These are phyloP conservation scores for Nannoperca australis DNA, from an alignment of 2,797 vertebrate species.

Conservation along the genomic window DNA sequence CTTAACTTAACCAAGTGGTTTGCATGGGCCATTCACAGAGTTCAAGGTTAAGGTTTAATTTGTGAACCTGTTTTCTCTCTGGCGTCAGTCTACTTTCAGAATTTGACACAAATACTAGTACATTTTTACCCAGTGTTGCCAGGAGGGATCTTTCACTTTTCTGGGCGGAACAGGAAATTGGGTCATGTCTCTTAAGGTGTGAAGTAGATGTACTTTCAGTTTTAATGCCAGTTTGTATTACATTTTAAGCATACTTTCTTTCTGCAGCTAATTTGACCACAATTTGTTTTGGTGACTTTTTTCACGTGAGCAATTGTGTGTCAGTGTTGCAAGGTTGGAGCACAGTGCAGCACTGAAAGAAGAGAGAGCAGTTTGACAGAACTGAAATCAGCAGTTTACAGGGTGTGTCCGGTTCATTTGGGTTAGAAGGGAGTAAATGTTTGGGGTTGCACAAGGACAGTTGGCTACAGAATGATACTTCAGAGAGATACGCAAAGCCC, in stretches of 20 bases:
- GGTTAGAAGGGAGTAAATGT: constrained; percentile 61
- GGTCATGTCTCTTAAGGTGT: constrained; percentile 54
- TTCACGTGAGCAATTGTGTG: not conserved
- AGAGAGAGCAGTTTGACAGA: constrained; percentile 44
- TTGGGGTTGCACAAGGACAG: constrained; percentile 60
- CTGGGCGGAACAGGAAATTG: constrained; percentile 49
- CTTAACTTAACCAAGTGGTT: constrained; percentile 36
- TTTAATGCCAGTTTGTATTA: constrained; percentile 26
- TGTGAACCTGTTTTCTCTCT: constrained; percentile 36
- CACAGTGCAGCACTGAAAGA: constrained; percentile 2
- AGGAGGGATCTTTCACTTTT: constrained; percentile 49
- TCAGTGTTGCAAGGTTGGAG: constrained; percentile 18
- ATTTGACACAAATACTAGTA: constrained; percentile 56
- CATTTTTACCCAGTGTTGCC: constrained; percentile 54
- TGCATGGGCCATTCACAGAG: not conserved
- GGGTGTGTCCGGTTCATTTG: constrained; percentile 62
- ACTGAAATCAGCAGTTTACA: constrained; percentile 51
- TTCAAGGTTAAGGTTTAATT: constrained; percentile 1
- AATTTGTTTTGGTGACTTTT: constrained; percentile 1
- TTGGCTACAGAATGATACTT: constrained; percentile 51
- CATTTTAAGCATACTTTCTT: not conserved
- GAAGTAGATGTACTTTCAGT: constrained; percentile 34
- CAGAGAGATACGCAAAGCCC: constrained; percentile 48
- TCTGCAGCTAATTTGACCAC: constrained; percentile 20
- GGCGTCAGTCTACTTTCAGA: constrained; percentile 53